Percentiles rank a stretch among this genome's conserved stretches.
Evolutionary conservation across 2,113 vertebrate species (phyloP).

Genomic region (Chamaea fasciata): DNA sequence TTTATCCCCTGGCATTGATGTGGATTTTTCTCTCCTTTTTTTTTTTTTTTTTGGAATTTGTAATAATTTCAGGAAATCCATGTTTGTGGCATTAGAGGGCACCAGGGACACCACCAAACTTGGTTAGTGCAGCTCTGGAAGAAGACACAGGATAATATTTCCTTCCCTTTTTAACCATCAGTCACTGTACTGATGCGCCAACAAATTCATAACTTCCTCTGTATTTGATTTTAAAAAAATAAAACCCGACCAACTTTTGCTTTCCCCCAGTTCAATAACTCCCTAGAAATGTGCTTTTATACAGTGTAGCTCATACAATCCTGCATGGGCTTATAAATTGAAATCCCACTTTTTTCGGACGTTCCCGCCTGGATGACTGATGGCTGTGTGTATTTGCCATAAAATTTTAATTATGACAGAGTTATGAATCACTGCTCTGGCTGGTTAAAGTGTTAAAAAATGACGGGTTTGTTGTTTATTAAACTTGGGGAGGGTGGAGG

Average conservation of each 20-base stretch:
- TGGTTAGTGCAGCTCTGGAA: not conserved
- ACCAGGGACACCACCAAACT: not conserved
- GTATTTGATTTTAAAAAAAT: not conserved
- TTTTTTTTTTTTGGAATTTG: not conserved
- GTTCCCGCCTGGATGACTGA: not conserved
- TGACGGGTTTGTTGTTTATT: not conserved
- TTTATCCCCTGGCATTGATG: not conserved
- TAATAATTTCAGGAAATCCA: constrained; percentile 26
- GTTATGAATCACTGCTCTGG: not conserved
- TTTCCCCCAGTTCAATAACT: not conserved
- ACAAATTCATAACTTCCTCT: not conserved
- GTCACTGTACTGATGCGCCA: not conserved
- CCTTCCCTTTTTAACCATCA: constrained; percentile 7
- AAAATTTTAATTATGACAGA: constrained; percentile 28
- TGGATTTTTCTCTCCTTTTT: not conserved
- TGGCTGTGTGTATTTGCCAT: constrained; percentile 1
- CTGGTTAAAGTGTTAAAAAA: not conserved
- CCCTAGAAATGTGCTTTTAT: constrained; percentile 4
- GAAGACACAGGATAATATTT: constrained; percentile 19
- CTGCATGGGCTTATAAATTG: not conserved
- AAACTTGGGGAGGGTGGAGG: not conserved
- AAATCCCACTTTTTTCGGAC: not conserved
- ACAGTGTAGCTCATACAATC: not conserved
- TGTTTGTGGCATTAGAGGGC: constrained; percentile 2
- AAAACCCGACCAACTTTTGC: not conserved